Base-by-base conservation (phyloP, 2,113 vertebrate genomes). In the Perccottus glenii region DNA sequence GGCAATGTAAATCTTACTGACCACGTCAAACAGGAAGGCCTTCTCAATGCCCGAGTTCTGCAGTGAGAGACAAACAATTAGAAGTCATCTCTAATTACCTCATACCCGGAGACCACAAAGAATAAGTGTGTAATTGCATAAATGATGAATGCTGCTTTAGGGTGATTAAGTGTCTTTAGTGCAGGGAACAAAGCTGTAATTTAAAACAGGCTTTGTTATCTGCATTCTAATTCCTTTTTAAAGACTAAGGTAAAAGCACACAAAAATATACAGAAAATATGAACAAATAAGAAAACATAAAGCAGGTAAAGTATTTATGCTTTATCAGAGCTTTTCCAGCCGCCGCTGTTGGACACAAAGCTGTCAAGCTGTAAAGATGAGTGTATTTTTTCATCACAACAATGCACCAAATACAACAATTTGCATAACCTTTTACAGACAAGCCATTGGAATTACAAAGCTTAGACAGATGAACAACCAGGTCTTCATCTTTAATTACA, bases 1-100 rank as follows among this genome's bases (percentile, higher is more conserved):
- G 16, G 81, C 76, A 0, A 83, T 80, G 60, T 80, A 80, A 9
- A 83, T 83, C 73, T 80, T 83, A 66, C 81, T 83, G 73, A 83
- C 81, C 73, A 80, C 77, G 12, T 83, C 81, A 5, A 83, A 83
- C 47, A 83, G 61, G 68, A 80, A 80, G 57, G 73, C 73, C 65
- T 83, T 83, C 65, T 83, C 81, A 11, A 80, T 66, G 11, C 75
- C 64, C 0, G 80, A 82, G 60, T 82, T 82, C 80, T 78, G 71
- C 47, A 14, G 16, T 63, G 9, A 58, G 16, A 69, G 9, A 6
- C 5, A 38, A 55, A 65, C 8, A 51, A 16, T 47, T 40, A 69
- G 3, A 55, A 32, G 35, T 36, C 33, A 15, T 32, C 14, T 55
- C 14, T 38, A 38, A n/a, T 38, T 38, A 5, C 52, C 52, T 36